These are phyloP conservation scores for Microctenopoma lineatum DNA, from an alignment of 2,797 vertebrate genomes.

Conservation along the genomic window DNA sequence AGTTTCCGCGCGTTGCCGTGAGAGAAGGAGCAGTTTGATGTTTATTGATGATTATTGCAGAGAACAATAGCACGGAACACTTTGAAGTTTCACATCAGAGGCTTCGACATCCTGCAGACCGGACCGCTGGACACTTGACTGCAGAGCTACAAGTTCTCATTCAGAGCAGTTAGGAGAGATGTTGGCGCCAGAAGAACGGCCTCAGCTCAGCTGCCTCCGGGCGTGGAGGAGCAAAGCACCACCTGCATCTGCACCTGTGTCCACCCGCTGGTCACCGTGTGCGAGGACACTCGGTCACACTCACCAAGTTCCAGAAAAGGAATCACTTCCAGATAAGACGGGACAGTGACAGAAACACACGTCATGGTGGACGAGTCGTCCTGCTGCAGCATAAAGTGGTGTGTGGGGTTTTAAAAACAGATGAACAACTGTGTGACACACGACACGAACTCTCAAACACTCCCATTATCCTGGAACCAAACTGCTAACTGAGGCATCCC, in stretches of 20 bases:
- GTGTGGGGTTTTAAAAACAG: not conserved
- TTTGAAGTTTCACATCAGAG: constrained; percentile 49
- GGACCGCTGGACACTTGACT: constrained; percentile 27
- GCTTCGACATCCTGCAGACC: constrained; percentile 7
- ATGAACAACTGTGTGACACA: not conserved
- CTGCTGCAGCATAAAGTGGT: not conserved
- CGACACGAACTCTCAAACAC: constrained; percentile 19
- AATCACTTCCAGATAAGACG: constrained; percentile 17
- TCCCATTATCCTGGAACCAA: constrained; percentile 4
- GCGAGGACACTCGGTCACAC: not conserved
- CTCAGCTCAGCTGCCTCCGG: too few species aligned
- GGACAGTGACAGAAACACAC: not conserved
- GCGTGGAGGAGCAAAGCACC: not conserved
- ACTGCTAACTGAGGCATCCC: too few species aligned
- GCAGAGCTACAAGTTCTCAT: constrained; percentile 24
- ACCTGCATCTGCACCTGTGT: not conserved
- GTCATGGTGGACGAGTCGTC: not conserved
- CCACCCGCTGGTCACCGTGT: not conserved
- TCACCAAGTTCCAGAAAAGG: constrained; percentile 5
- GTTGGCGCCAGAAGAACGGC: too few species aligned
- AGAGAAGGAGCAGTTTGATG: not conserved
- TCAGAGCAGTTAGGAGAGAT: not conserved
- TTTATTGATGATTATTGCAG: not conserved
- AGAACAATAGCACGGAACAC: constrained; percentile 4
- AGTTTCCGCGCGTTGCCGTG: not conserved